phyloP scores from a whole-genome alignment of 1,140 invertebrate species.

The Gonioctena quinquepunctata region DNA sequence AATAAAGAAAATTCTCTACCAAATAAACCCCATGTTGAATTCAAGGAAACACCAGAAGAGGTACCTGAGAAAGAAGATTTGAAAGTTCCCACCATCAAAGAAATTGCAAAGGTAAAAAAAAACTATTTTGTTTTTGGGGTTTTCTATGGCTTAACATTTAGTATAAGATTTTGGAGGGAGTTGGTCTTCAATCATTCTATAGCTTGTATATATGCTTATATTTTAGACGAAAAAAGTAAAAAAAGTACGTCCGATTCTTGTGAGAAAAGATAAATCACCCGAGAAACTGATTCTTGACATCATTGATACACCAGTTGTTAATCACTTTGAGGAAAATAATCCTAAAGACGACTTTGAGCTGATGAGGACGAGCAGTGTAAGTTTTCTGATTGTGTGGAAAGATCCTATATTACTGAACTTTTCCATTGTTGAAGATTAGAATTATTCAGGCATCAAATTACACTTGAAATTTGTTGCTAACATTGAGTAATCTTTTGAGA shows the following conservation, averaged over 20 bases:
- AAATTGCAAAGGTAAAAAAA: neutral
- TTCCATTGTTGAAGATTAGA: too few species aligned
- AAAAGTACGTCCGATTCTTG: constrained; percentile 48
- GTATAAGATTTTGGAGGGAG: too few species aligned
- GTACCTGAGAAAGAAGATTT: constrained; percentile 29
- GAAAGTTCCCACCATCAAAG: constrained; percentile 9
- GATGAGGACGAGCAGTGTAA: constrained; percentile 45
- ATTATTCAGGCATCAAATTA: too few species aligned
- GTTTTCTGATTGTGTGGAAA: constrained; percentile 21
- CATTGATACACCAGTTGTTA: constrained; percentile 51
- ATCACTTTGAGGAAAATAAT: constrained; percentile 77
- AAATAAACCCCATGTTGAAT: constrained; percentile 48
- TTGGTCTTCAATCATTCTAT: neutral
- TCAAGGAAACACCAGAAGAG: constrained; percentile 42
- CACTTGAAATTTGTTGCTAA: too few species aligned
- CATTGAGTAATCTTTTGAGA: too few species aligned
- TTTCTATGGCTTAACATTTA: neutral
- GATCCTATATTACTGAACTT: neutral
- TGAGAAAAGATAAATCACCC: constrained; percentile 43
- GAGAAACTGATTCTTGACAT: constrained; percentile 22
- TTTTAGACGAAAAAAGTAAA: constrained; percentile 43
- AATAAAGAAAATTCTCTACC: constrained; percentile 6
- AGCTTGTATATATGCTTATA: neutral
- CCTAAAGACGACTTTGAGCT: constrained; percentile 82
- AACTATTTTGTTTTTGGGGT: neutral